Conservation (phyloP, 2,797 vertebrate genomes). For the Spinibarbus caldwelli region DNA sequence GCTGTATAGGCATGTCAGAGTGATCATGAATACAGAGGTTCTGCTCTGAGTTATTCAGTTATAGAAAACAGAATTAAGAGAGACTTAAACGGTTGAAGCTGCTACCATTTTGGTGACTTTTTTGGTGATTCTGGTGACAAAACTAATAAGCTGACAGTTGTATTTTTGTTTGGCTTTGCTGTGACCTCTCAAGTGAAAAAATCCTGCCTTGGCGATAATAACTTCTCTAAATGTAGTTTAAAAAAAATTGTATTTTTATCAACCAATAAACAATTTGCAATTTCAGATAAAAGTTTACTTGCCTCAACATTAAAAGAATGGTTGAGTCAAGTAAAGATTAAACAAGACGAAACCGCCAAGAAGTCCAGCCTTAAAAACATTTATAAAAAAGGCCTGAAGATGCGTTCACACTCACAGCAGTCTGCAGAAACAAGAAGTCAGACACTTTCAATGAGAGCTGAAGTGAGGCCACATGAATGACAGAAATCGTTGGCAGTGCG, state of each 20-base stretch:
- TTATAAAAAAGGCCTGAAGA: neutral
- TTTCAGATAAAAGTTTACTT: neutral
- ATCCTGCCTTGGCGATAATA: neutral
- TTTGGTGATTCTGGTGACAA: neutral
- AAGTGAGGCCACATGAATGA: neutral
- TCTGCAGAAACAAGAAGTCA: neutral
- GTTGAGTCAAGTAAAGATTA: neutral
- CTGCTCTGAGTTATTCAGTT: neutral
- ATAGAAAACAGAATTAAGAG: neutral
- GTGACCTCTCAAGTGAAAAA: neutral
- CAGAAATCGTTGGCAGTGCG: neutral
- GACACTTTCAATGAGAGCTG: constrained; percentile 1
- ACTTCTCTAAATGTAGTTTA: neutral
- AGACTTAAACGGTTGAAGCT: neutral
- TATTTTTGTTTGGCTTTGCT: constrained; percentile 1
- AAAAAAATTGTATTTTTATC: neutral
- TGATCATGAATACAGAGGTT: neutral
- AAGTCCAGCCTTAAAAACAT: neutral
- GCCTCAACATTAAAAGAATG: neutral
- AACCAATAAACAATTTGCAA: neutral
- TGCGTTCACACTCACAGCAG: constrained; percentile 13
- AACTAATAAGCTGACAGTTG: neutral
- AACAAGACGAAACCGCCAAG: neutral
- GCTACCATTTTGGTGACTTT: too few species aligned
- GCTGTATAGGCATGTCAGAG: neutral